Percentiles rank a stretch among this genome's conserved stretches.
Evolutionary conservation across 2,797 vertebrate genomes (phyloP).

Genomic region (Eupleurogrammus muticus): DNA sequence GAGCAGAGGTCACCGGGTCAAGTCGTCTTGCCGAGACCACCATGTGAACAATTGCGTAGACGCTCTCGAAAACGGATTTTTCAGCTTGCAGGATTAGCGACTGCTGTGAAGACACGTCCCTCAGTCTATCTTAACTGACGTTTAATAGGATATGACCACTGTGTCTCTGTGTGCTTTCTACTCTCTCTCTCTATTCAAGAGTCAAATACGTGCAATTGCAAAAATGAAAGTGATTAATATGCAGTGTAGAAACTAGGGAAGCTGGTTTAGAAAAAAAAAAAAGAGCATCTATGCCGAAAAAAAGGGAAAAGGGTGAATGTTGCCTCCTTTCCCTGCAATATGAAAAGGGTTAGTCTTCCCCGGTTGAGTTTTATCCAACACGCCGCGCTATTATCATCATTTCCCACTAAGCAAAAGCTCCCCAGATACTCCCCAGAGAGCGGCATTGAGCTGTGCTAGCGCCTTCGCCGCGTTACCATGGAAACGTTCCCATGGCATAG

Average conservation of each 20-base stretch:
- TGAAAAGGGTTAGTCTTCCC: conserved; percentile 64
- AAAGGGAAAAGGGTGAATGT: conserved; percentile 49
- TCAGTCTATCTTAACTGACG: background rate
- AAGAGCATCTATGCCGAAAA: conserved; percentile 6
- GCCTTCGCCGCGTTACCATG: conserved; percentile 83
- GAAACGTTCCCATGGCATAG: conserved; percentile 82
- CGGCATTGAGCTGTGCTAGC: conserved; percentile 76
- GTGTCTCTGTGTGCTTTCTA: conserved; percentile 20
- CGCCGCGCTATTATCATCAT: conserved; percentile 77
- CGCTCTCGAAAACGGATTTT: conserved; percentile 4
- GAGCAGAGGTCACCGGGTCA: conserved; percentile 37
- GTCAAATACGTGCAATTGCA: conserved; percentile 43
- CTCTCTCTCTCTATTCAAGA: conserved; percentile 22
- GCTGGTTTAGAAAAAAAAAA: conserved; percentile 2
- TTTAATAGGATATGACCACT: conserved; percentile 2
- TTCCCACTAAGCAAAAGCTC: conserved; percentile 81
- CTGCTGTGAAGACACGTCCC: background rate
- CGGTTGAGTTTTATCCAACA: conserved; percentile 78
- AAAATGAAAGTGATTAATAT: conserved; percentile 27
- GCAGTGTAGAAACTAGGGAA: conserved; percentile 17
- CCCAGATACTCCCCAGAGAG: conserved; percentile 81
- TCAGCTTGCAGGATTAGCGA: background rate
- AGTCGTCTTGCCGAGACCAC: conserved; percentile 13
- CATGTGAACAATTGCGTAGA: background rate
- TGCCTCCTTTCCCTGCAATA: conserved; percentile 53